Evolutionary conservation across 92 coral and sea anemone species (phyloP), one percentile per base, ranked within the genome.

Genomic region (Micromussa lordhowensis): DNA sequence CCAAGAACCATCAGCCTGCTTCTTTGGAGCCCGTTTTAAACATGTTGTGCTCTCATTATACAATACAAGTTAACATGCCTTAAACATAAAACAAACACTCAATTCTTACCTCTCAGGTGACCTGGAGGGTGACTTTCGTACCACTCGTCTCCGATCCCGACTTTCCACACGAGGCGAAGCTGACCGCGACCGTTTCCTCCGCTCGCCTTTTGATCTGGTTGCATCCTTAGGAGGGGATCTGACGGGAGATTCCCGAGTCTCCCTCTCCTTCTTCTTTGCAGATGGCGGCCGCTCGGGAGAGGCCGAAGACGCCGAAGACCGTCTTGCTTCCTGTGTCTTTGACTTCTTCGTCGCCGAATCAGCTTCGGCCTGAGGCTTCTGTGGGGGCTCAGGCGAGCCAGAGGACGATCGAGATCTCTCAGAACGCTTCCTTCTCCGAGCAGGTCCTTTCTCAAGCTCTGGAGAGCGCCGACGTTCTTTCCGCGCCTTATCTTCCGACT

Each of bases 391-490:
- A 0, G 90, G 82, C 30, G 92, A 92, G 64, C 85, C 77, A 21
- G 95, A 86, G 13, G 88, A 80, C 17, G 95, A 90, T 4, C 78
- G 91, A 69, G 93, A 81, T 51, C 89, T 81, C 28, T 89, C 92
- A 9, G 81, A 61, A 40, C 21, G 76, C 82, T 63, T 84, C 30
- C 88, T 58, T 38, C 78, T 81, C 57, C 82, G 61, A 18, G 61
- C 84, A 26, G 84, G 40, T 49, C 7, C 68, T 57, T 71, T 89
- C 36, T 89, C 92, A 8, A 71, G 88, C 68, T 83, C 92, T 10
- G 92, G 92, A 32, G 88, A 83, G 55, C 88, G 85, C 53, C 84
- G 92, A 68, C 84, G 86, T 30, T 83, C 82, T 86, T 49, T 86
- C 32, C 53, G 77, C 11, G 31, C 83, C 44, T 32, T 77, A 5